phyloP scores from a whole-genome alignment of 2,113 vertebrate species.

The Alces alces region DNA sequence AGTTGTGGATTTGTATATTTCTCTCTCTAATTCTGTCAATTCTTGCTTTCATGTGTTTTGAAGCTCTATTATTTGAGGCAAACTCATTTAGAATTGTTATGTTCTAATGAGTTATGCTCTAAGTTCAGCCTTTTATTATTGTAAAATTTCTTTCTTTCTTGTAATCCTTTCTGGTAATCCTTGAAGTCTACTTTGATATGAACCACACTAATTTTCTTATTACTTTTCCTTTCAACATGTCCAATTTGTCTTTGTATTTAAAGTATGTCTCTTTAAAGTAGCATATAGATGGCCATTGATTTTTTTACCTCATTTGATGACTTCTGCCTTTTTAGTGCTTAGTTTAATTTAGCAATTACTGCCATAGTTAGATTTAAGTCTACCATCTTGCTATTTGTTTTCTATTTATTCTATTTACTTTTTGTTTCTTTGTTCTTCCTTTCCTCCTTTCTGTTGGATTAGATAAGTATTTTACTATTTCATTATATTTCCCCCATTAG shows the following conservation, averaged over 20 bases:
- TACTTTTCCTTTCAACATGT: neutral
- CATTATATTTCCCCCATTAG: neutral
- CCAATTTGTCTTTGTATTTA: neutral
- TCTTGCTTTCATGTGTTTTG: neutral
- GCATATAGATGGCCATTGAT: neutral
- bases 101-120: neutral
- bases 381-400: neutral
- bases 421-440: neutral
- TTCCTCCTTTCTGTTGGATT: neutral
- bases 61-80: neutral
- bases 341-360: neutral
- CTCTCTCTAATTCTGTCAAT: neutral
- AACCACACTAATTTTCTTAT: neutral
- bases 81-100: neutral
- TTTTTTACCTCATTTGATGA: neutral
- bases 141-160: neutral
- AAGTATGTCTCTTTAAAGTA: neutral
- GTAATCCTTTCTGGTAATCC: neutral
- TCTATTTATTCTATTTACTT: neutral
- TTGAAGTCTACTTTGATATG: neutral
- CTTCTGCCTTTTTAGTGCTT: neutral
- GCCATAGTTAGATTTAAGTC: neutral
- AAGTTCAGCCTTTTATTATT: neutral
- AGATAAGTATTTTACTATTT: neutral
- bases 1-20: neutral